A percentile compares a stretch with the other conserved stretches of the same genome.
Conservation (phyloP, 2,888 invertebrate genomes). For the Drosophila suboccidentalis region DNA sequence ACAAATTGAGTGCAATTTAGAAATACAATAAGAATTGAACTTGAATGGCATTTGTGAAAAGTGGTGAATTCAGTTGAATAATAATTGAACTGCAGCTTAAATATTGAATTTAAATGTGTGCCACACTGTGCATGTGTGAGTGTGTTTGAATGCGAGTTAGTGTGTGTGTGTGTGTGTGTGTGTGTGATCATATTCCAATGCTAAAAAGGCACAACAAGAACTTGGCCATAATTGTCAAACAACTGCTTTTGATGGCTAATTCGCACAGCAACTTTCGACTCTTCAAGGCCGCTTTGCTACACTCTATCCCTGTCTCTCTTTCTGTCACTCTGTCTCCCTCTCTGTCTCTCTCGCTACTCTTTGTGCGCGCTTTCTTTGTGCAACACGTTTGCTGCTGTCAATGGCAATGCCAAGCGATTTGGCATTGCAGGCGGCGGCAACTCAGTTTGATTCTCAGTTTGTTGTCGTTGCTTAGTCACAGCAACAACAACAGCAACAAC, state of each 20-base stretch:
- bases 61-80: neutral
- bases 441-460: constrained; percentile 62
- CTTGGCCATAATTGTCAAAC: constrained; percentile 29
- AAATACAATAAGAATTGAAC: neutral
- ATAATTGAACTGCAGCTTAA: neutral
- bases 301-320: constrained; percentile 1
- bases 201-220: constrained; percentile 13
- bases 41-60: neutral
- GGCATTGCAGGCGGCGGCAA: constrained; percentile 49
- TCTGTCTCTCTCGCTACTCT: neutral
- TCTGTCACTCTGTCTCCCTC: neutral
- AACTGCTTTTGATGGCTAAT: constrained; percentile 36
- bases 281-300: constrained; percentile 38
- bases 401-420: constrained; percentile 57
- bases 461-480: constrained; percentile 36
- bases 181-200: constrained; percentile 13
- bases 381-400: constrained; percentile 54
- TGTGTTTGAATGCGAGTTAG: neutral
- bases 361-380: constrained; percentile 53
- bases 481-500: constrained; percentile 21
- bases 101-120: neutral
- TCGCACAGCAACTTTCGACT: constrained; percentile 42
- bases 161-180: constrained; percentile 1
- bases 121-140: constrained; percentile 2
- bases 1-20: neutral